Conservation (phyloP, 2,888 invertebrate species). For the Galerucella pusilla region DNA sequence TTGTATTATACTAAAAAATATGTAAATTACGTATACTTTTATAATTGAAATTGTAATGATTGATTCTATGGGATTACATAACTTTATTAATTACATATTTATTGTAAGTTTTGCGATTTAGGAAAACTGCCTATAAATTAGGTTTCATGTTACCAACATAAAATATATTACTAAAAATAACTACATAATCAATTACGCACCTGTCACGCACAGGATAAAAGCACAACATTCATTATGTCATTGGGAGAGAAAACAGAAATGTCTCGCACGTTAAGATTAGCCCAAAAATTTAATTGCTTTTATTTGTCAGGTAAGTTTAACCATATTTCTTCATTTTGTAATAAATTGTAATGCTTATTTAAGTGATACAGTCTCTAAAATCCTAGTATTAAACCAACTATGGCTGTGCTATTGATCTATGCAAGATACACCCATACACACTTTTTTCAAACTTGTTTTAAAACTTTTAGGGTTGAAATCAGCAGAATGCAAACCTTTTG, state of each 20-base stretch:
- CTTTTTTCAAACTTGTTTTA: constrained; percentile 24
- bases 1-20: no score
- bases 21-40: no score
- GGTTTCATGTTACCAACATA: constrained; percentile 18
- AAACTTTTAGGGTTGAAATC: constrained; percentile 75
- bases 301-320: constrained; percentile 80
- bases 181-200: constrained; percentile 31
- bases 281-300: constrained; percentile 90
- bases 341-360: constrained; percentile 28
- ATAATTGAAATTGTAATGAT: no score
- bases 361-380: constrained; percentile 42
- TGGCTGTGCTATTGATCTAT: constrained; percentile 50
- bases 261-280: constrained; percentile 81
- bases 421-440: constrained; percentile 48
- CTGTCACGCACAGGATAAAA: constrained; percentile 26
- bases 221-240: constrained; percentile 48
- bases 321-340: constrained; percentile 8
- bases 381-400: constrained; percentile 31
- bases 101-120: background rate
- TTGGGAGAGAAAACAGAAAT: constrained; percentile 57
- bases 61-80: no score
- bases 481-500: constrained; percentile 86
- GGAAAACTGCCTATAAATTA: constrained; percentile 7
- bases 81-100: no score
- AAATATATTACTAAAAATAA: background rate